Percentiles rank a stretch among this genome's conserved stretches.
These are phyloP conservation scores for Uria lomvia DNA, from an alignment of 2,113 vertebrate species.

Conservation along the genomic window DNA sequence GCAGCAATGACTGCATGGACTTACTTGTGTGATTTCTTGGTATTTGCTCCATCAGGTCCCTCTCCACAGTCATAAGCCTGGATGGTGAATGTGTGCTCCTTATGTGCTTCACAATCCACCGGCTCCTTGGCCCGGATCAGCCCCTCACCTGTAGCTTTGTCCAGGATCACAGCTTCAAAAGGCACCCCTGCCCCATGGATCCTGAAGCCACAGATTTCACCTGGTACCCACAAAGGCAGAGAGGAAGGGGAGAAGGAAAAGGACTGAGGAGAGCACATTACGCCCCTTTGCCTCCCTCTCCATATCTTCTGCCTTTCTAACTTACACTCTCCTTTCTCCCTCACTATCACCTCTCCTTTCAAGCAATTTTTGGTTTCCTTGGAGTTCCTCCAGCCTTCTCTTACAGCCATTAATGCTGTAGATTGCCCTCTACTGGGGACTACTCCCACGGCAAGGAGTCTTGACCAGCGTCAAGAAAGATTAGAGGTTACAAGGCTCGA, in stretches of 20 bases:
- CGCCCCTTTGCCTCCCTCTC: neutral
- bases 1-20: neutral
- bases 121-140: conserved; percentile 94
- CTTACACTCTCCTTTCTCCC: neutral
- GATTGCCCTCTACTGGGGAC: conserved; percentile 36
- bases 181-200: conserved; percentile 91
- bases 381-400: neutral
- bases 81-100: conserved; percentile 97
- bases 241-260: neutral
- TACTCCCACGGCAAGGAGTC: neutral
- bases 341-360: neutral
- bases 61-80: conserved; percentile 98
- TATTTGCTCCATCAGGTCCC: conserved; percentile 91
- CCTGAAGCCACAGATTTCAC: conserved; percentile 97
- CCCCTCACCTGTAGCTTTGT: conserved; percentile 94
- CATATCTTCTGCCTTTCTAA: neutral
- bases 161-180: conserved; percentile 96
- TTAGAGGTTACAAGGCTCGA: neutral
- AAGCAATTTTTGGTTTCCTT: neutral
- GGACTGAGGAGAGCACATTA: neutral
- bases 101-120: conserved; percentile 93
- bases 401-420: neutral
- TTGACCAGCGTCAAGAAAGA: neutral
- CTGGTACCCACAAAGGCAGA: conserved; percentile 57
- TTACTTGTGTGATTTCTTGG: conserved; percentile 99